Evolutionary conservation across 2,888 invertebrate genomes (phyloP).

Genomic region (Trachelus troglodyta): DNA sequence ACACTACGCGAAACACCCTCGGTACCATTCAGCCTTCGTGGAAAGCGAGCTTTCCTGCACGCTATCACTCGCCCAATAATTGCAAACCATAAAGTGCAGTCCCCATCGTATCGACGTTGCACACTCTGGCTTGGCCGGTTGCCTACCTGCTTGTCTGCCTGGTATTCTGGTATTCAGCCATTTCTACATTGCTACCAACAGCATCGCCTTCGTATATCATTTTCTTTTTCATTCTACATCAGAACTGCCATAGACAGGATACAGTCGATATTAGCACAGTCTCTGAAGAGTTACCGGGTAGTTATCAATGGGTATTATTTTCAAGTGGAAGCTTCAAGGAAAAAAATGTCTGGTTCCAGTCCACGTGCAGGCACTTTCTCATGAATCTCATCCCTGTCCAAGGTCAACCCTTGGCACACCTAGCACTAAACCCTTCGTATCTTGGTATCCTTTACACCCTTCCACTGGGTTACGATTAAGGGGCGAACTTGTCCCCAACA

Average conservation of each 20-base stretch:
- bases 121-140: not conserved
- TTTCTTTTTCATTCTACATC: not conserved
- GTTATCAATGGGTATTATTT: too few species aligned
- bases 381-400: not conserved
- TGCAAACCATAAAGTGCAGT: conserved; percentile 47
- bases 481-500: not conserved
- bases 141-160: not conserved
- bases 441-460: not conserved
- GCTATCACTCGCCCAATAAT: conserved; percentile 43
- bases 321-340: not conserved
- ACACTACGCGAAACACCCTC: conserved; percentile 1
- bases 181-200: not conserved
- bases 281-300: too few species aligned
- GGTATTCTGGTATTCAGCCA: not conserved
- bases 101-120: conserved; percentile 9
- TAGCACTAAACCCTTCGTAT: not conserved
- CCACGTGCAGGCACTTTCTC: not conserved
- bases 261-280: too few species aligned
- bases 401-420: not conserved
- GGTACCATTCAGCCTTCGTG: conserved; percentile 21
- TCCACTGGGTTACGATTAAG: not conserved
- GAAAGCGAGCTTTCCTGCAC: conserved; percentile 38
- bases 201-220: not conserved
- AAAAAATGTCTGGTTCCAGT: not conserved
- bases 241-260: too few species aligned